A percentile compares a stretch with the other conserved stretches of the same genome.
These are phyloP conservation scores for Luidia sarsii DNA, from an alignment of 53 echinoderm and acorn worm genomes.

Conservation along the genomic window DNA sequence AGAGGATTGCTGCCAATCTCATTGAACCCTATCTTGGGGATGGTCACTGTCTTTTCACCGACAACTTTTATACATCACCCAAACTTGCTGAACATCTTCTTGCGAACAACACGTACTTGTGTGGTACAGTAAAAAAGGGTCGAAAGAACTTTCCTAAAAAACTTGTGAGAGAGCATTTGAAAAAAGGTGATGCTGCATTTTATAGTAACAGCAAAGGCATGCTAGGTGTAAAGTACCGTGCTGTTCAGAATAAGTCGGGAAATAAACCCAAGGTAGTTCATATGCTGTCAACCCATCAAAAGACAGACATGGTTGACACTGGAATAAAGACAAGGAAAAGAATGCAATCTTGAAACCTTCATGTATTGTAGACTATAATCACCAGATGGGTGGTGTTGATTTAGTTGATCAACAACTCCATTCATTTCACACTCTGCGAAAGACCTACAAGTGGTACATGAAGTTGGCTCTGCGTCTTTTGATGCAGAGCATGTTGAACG, in stretches of 20 bases:
- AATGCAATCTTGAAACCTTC: constrained; percentile 25
- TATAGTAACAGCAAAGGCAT: no score
- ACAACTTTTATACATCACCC: constrained; percentile 38
- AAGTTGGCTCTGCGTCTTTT: constrained; percentile 28
- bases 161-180: constrained; percentile 25
- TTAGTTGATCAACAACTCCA: constrained; percentile 29
- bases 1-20: constrained; percentile 43
- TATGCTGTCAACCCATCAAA: constrained; percentile 36
- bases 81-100: constrained; percentile 39
- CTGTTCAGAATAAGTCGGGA: no score
- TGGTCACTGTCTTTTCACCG: constrained; percentile 50
- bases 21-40: constrained; percentile 51
- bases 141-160: constrained; percentile 20
- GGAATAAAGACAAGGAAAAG: not conserved
- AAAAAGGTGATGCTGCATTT: constrained; percentile 36
- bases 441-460: constrained; percentile 26
- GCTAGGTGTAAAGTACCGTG: no score
- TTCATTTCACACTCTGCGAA: no score
- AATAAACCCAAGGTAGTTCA: no score
- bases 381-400: constrained; percentile 35
- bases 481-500: no score
- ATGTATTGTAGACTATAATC: no score
- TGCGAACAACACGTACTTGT: constrained; percentile 42
- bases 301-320: constrained; percentile 1
- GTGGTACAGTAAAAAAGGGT: constrained; percentile 48